Evolutionary conservation across 2,113 vertebrate species (phyloP), one percentile per base, ranked within the genome.

Genomic region (Nothobranchius furzeri): DNA sequence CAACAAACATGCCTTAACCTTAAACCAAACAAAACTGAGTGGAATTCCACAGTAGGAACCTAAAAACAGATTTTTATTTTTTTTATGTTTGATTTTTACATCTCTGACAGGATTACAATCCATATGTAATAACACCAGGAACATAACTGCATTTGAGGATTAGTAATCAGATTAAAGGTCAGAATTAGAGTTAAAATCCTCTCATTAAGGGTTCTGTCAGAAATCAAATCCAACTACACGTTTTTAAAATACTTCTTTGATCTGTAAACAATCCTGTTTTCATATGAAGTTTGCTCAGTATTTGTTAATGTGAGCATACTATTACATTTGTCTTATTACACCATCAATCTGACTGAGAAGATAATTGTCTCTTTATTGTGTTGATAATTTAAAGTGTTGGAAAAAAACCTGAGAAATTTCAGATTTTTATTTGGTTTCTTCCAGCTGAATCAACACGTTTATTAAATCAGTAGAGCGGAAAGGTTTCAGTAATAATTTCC

Each of bases 311-410:
- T 36, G 30, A 30, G 30, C 3, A 30, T 30, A 30, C 4, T 30
- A 30, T 30, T 30, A 30, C 35, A 36, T 15, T 13, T 14, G 37
- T 14, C 15, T 55, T 20, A 51, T 40, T 42, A 52, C 60, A 52
- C 49, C 51, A 30, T 53, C 46, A 3, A n/a, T 24, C 20, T 54
- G 12, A 54, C 60, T 9, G 10, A 36, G 11, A 70, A n/a, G 12
- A 46, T 54, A 7, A 8, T 0, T 20, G 9, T 4, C 2, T 0
- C 12, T 51, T 68, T n/a, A 37, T 48, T 68, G 59, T 7, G 24
- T 10, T 10, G 49, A 47, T 76, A 55, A 76, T 76, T 76, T 50
- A 63, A 40, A 3, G 37, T 40, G 67, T 50, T 45, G 67, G 45
- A 53, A 51, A 64, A 24, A 55, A 12, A 65, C 25, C 53, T 57